phyloP scores from a whole-genome alignment of 2,797 vertebrate genomes.

The Scleropages formosus region DNA sequence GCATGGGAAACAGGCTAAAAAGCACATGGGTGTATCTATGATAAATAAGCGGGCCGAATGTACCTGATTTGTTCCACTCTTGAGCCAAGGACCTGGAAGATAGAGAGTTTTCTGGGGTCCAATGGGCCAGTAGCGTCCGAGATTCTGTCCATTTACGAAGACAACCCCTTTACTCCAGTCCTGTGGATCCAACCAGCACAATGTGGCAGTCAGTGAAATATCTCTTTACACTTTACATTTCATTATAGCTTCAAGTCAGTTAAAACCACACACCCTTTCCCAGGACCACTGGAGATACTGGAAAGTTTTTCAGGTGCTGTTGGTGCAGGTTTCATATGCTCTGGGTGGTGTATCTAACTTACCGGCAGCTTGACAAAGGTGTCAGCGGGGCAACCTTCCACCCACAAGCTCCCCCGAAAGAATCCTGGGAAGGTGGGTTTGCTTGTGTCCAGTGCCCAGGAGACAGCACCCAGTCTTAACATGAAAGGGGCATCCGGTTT shows the following conservation, averaged over 20 bases:
- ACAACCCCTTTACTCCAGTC: slow-evolving; percentile 87
- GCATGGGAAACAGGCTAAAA: neutral
- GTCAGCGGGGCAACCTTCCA: slow-evolving; percentile 72
- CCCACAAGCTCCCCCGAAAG: slow-evolving; percentile 69
- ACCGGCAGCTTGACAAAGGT: slow-evolving; percentile 84
- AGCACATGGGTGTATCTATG: neutral
- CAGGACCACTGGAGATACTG: neutral
- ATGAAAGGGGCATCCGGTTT: slow-evolving; percentile 9
- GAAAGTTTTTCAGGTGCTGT: neutral
- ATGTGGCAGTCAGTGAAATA: neutral
- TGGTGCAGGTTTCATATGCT: neutral
- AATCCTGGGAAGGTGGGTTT: slow-evolving; percentile 72
- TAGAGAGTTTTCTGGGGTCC: slow-evolving; percentile 87
- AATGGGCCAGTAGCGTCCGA: slow-evolving; percentile 89
- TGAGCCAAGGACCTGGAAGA: slow-evolving; percentile 81
- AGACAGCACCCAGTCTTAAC: slow-evolving; percentile 60
- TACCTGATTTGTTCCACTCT: slow-evolving; percentile 81
- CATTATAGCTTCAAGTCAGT: neutral
- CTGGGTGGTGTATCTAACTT: slow-evolving; percentile 26
- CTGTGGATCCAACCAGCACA: slow-evolving; percentile 53
- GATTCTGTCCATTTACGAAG: slow-evolving; percentile 82
- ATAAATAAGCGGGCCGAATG: neutral
- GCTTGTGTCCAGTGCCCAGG: slow-evolving; percentile 68
- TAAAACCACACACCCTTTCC: neutral
- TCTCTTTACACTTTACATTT: neutral